Evolutionary conservation across 1,140 invertebrate genomes (phyloP), one percentile per base, ranked within the genome.

Genomic region (Nebria ingens): DNA sequence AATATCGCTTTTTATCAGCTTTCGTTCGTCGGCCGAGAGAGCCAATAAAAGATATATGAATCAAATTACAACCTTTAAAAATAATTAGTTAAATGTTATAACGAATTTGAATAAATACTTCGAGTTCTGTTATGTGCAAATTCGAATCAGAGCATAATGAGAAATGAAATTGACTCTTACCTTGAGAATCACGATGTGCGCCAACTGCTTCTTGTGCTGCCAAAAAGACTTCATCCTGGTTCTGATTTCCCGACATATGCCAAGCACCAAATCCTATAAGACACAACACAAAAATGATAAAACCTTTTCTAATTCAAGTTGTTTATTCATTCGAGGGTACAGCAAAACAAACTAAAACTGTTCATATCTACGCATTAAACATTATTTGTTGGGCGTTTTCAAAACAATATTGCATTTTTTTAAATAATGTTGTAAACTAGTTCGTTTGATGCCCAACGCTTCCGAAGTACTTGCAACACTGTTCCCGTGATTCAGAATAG

Each of bases 101-200:
- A 54, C 19, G 34, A 56, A 49, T 42, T 22, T 15, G 38, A 54
- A n/a, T 19, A 19, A 29, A 12, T 40, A 6, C 15, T 51, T 13
- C 20, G 17, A 19, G n/a, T n/a, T 52, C 40, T 42, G 19, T 17
- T 17, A 4, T 45, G 40, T 45, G 40, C 17, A 45, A 45, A 12
- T 45, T 17, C 17, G 9, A 40, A 19, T 13, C 19, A 42, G 21
- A 45, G 40, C 40, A 45, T 17, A 45, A 45, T 45, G 17, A 4
- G 17, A 65, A 65, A 68, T 59, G 65, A 69, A 65, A 59, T 61
- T 71, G 71, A 70, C 67, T 75, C 83, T 81, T 83, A 85, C 83
- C 83, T 86, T 85, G 83, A 68, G 83, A 83, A 76, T 86, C 83
- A 71, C 83, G 78, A 72, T 84, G 82, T 71, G 82, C 80, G 70